Base-by-base conservation (phyloP, 2,888 invertebrate genomes). In the Cetonia aurata region DNA sequence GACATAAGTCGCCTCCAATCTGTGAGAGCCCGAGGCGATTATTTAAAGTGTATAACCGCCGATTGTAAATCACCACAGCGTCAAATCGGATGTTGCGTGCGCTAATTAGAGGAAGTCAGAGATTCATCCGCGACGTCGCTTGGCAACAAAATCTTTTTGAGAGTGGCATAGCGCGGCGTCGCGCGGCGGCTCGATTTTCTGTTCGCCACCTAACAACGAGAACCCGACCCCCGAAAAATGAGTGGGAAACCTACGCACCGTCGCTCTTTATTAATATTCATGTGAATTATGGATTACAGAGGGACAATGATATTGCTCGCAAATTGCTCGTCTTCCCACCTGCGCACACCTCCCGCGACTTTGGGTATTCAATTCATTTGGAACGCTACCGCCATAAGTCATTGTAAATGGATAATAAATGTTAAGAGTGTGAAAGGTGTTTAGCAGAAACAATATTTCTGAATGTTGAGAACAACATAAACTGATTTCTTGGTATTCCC, bases 31-130 rank as follows among this genome's bases (percentile, higher is more conserved):
- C 41, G 75, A 77, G 75, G 79, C 79, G 75, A 77, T 77, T 76
- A 78, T 77, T 77, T 77, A 77, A 79, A 80, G 78, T 79, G 79
- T 80, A 76, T 77, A 78, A 78, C 77, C 78, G 72, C 73, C 73
- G 79, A 79, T 79, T 79, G 77, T 78, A 77, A 79, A 77, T 78
- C 76, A 74, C 77, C 77, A 76, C 78, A 77, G 77, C 78, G 76
- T 79, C 78, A 79, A 80, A 81, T 80, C 80, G 80, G 80, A 81
- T 80, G 79, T 79, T 78, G 78, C 79, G 78, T 79, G 75, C 78
- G 76, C 80, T 80, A 80, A 80, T 80, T 80, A 80, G 79, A 79
- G 79, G 79, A 80, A 80, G 77, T 79, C 77, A 72, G 77, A 76
- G 76, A 78, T 78, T 78, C 77, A 78, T 75, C 78, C 77, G 76